Evolutionary conservation across 2,888 invertebrate species (phyloP), one percentile per base, ranked within the genome.

Genomic region (Drosophila testacea): DNA sequence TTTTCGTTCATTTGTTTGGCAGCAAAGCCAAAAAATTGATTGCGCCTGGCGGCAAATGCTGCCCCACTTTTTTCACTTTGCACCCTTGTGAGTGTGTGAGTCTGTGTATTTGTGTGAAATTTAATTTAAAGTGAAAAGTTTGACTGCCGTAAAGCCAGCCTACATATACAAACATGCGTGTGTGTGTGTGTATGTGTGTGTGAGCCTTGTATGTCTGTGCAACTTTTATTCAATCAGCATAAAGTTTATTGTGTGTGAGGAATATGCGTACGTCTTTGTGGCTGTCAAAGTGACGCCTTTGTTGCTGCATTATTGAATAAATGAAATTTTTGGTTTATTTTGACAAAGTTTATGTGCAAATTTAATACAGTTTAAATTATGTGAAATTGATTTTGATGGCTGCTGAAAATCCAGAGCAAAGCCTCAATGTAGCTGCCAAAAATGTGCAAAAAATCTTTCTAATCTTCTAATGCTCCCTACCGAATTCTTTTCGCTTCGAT

Each of bases 101-200:
- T 11, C 48, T 39, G 34, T 48, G 52, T 39, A 46, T 52, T 42
- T 70, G 68, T 44, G 60, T 66, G 44, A 81, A 83, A 83, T 86
- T 86, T 83, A 86, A 86, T 82, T 81, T 78, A 69, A 82, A 82
- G 79, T 81, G 76, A 86, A 86, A 82, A 82, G 83, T 82, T 82
- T 81, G 78, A 47, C 67, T 86, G 69, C 75, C 75, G 69, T 83
- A 78, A 78, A 77, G 64, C 66, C 39, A 46, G 60, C 60, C 54
- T 55, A 57, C 38, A 22, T 62, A 39, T 13, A 36, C 52, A 22
- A 47, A 30, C 36, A 7, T 47, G 28, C 46, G 28, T 51, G 28
- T 28, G 11, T 7, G 9, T 55, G n/a, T 11, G 34, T 50, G 55
- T 38, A n/a, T 13, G 42, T 22, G 42, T 10, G 22, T 10, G 22